phyloP scores from a whole-genome alignment of 2,888 invertebrate genomes.

The Pachycephus smyrnensis region DNA sequence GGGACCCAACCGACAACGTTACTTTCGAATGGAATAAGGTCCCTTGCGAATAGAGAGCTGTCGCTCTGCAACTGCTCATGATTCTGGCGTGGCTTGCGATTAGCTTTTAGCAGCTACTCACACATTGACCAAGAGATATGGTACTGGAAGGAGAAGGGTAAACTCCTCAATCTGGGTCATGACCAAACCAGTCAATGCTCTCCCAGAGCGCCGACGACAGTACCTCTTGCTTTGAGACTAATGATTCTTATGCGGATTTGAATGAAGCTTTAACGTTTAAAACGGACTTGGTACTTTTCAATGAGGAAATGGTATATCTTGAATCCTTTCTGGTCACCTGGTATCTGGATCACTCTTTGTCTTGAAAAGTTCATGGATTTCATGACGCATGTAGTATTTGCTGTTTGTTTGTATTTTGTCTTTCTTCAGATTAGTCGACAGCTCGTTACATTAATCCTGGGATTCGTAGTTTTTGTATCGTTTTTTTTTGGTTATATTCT shows the following conservation, averaged over 20 bases:
- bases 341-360: background rate
- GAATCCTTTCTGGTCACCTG: background rate
- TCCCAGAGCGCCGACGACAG: conserved; percentile 17
- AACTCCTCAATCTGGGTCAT: conserved; percentile 39
- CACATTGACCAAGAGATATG: background rate
- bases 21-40: background rate
- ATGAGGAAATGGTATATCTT: background rate
- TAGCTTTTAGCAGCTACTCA: background rate
- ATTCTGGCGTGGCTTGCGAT: background rate
- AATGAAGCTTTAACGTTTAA: background rate
- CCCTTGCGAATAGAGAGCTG: background rate
- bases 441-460: background rate
- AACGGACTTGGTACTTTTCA: background rate
- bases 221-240: conserved; percentile 1
- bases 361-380: background rate
- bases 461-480: background rate
- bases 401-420: background rate
- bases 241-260: background rate
- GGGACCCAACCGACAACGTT: background rate
- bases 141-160: conserved; percentile 31
- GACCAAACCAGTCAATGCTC: conserved; percentile 40
- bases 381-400: background rate
- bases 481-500: background rate
- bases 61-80: background rate
- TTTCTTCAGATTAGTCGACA: background rate